Base-by-base conservation (phyloP, 2,888 invertebrate species). In the Limnephilus rhombicus region DNA sequence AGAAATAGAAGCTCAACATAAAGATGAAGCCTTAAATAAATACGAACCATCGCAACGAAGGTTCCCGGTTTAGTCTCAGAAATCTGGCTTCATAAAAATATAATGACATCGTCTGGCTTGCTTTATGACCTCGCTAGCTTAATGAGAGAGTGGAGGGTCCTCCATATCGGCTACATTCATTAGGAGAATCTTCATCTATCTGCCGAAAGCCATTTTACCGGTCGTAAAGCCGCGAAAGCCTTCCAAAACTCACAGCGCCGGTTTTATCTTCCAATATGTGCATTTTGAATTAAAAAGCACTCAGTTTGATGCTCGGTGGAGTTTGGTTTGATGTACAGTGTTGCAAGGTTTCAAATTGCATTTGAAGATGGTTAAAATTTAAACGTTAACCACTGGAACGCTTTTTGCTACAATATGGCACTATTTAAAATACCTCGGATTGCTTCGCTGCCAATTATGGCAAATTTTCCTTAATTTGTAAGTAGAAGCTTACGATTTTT, bases 101-200 rank as follows among this genome's bases (percentile, higher is more conserved):
- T 83, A 83, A 83, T 83, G 83, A 83, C 83, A 83, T 83, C 83
- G 37, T 83, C 83, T 83, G 37, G 83, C 34, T 18, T 41, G 37
- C 37, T 83, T 83, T 83, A 83, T 41, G 83, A n/a, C 83, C 34
- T 34, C 83, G 83, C 83, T 83, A 37, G 37, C 83, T 83, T 83
- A 83, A 83, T 83, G 83, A 83, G 83, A 83, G 37, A n/a, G 83
- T 15, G 5, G 83, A 83, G 37, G 37, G 37, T 11, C 83, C 83
- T 83, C 41, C 83, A 83, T 83, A 83, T 83, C 37, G 83, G 83
- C 83, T 37, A 83, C 83, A 83, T 83, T 83, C 83, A 83, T 83
- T 83, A 83, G 83, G 5, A n/a, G 37, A 34, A 37, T 83, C 83
- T 83, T 83, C 83, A 37, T 83, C 41, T 37, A 83, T 83, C 24